Base-by-base conservation (phyloP, 2,797 vertebrate genomes). In the Babyrousa celebensis region DNA sequence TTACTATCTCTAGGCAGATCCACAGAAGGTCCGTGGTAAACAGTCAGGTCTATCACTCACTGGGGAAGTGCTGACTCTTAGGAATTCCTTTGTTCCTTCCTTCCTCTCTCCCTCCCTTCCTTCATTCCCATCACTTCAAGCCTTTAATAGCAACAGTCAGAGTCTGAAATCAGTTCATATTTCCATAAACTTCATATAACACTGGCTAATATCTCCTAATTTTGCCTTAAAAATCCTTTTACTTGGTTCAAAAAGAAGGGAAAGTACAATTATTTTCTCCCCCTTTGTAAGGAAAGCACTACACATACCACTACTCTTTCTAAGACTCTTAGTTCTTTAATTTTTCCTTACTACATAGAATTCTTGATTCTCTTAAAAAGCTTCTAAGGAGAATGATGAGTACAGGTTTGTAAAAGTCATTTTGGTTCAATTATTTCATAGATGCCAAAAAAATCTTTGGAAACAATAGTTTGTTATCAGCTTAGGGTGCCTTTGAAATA, bases 291-390 rank as follows among this genome's bases (percentile, higher is more conserved):
- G 5, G 25, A 74, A 82, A 89, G 27, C 25, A 78, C 25, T 14
- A 68, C 3, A 74, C 5, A 17, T 11, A 80, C 11, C 15, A 58
- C 5, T 36, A 40, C 18, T 85, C 23, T 74, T 77, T 82, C 58
- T 23, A 96, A 85, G 2, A 9, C 2, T 36, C 3, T 75, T 27
- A 71, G 9, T 2, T 36, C 52, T 72, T 75, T 67, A 29, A 20
- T 80, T 93, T 96, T 91, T n/a, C 32, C 16, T 95, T 58, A 58
- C 25, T 29, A n/a, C 7, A 60, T 16, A 62, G 23, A 80, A 60
- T 85, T 93, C 68, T 79, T 10, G 85, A 43, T 83, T 83, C 6
- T 89, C 21, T 60, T 58, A 16, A 52, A 93, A 63, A 89, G 16
- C 12, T 11, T 7, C 10, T 23, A 70, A 82, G 63, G 65, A 67